A percentile compares a stretch with the other conserved stretches of the same genome.
These are phyloP conservation scores for Xanthorhoe designata DNA, from an alignment of 2,888 invertebrate genomes.

Conservation along the genomic window DNA sequence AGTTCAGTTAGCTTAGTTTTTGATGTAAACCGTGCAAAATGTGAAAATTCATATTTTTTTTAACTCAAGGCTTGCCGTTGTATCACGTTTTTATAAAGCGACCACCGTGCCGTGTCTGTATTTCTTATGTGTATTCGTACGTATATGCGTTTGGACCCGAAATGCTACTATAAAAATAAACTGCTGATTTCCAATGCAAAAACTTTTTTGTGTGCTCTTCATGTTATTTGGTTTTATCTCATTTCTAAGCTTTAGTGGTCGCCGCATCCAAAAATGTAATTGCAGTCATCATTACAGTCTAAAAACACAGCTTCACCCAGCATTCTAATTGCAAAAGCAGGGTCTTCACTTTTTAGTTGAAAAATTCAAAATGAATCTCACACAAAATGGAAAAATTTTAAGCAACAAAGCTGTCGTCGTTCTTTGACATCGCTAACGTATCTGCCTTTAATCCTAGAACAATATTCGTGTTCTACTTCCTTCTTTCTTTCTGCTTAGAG, in stretches of 20 bases:
- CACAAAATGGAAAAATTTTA: conserved; percentile 12
- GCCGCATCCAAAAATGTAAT: background rate
- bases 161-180: too few relatives aligned
- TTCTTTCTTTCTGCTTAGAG: background rate
- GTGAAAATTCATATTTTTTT: too few relatives aligned
- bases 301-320: background rate
- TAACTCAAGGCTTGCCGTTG: too few relatives aligned
- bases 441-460: conserved; percentile 48
- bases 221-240: too few relatives aligned
- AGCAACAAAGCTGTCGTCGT: conserved; percentile 29
- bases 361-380: conserved; percentile 13
- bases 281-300: background rate
- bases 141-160: too few relatives aligned
- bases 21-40: too few relatives aligned
- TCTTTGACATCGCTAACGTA: conserved; percentile 40
- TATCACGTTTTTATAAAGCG: too few relatives aligned
- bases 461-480: conserved; percentile 1
- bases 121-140: too few relatives aligned
- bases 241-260: background rate
- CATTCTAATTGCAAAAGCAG: conserved; percentile 1
- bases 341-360: conserved; percentile 4
- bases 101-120: too few relatives aligned
- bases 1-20: too few relatives aligned
- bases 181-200: too few relatives aligned
- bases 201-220: too few relatives aligned